These are phyloP conservation scores for Carpatolechia fugitivella DNA, from an alignment of 2,888 invertebrate species.

Conservation along the genomic window DNA sequence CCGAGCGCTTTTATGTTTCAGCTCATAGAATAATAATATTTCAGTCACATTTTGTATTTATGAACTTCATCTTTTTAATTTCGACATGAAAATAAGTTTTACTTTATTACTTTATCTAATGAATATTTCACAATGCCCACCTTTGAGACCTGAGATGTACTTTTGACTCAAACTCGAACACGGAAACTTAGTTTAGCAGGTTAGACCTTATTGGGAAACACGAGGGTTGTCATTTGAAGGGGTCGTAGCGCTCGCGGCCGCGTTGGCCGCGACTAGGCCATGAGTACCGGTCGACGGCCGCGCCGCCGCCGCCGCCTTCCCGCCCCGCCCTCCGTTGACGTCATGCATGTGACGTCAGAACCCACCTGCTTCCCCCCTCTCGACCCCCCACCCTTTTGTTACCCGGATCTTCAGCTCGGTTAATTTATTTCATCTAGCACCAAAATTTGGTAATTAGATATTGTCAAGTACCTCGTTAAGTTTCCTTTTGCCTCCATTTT, in stretches of 20 bases:
- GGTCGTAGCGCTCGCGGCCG: no score
- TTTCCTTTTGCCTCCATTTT: no score
- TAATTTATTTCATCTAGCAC: slow-evolving; percentile 44
- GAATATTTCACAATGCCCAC: no score
- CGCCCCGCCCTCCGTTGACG: slow-evolving; percentile 64
- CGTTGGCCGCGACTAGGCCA: slow-evolving; percentile 17
- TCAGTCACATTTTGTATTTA: no score
- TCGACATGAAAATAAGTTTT: no score
- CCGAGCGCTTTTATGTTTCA: no score
- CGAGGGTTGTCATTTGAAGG: slow-evolving; percentile 13
- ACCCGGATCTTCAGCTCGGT: slow-evolving; percentile 41
- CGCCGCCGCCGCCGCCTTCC: slow-evolving; percentile 34
- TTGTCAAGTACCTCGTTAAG: slow-evolving; percentile 17
- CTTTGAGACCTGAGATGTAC: no score
- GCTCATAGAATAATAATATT: no score
- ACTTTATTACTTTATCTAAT: no score
- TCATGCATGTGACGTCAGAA: slow-evolving; percentile 68
- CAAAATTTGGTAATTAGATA: slow-evolving; percentile 35
- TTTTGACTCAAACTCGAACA: slow-evolving; percentile 6
- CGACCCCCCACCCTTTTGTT: slow-evolving; percentile 25
- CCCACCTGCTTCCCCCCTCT: slow-evolving; percentile 43
- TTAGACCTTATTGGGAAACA: not conserved
- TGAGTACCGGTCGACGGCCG: slow-evolving; percentile 54
- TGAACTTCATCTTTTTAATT: no score
- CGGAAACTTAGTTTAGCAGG: not conserved